Percentiles rank a stretch among this genome's conserved stretches.
phyloP scores from a whole-genome alignment of 2,888 invertebrate genomes.

The Lepas anatifera region DNA sequence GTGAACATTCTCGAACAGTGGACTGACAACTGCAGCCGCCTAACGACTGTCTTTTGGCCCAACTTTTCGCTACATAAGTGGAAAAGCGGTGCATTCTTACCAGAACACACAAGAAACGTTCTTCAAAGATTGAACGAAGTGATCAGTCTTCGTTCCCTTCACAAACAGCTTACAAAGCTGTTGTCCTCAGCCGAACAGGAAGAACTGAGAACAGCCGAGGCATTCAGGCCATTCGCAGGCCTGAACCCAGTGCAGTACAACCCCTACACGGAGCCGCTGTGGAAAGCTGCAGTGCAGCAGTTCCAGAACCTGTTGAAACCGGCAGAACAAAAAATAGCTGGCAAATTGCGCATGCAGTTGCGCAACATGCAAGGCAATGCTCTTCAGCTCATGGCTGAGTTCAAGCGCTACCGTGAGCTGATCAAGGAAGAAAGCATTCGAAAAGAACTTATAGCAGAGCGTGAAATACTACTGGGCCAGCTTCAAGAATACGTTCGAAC shows the following conservation, averaged over 20 bases:
- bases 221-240: constrained; percentile 57
- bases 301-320: constrained; percentile 61
- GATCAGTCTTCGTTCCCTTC: constrained; percentile 55
- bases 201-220: constrained; percentile 48
- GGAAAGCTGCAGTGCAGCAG: constrained; percentile 53
- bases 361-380: constrained; percentile 34
- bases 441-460: constrained; percentile 52
- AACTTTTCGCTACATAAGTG: constrained; percentile 75
- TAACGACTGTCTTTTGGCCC: constrained; percentile 87
- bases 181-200: constrained; percentile 54
- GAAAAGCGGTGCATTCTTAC: constrained; percentile 61
- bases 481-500: constrained; percentile 37
- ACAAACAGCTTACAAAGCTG: constrained; percentile 61
- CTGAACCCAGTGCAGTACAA: constrained; percentile 55
- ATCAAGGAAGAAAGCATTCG: constrained; percentile 62
- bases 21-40: constrained; percentile 62
- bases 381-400: constrained; percentile 67
- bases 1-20: constrained; percentile 55
- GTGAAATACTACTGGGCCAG: constrained; percentile 59
- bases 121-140: constrained; percentile 41
- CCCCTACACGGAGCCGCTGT: constrained; percentile 51
- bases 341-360: constrained; percentile 60
- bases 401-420: constrained; percentile 74
- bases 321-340: constrained; percentile 64
- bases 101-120: constrained; percentile 51